phyloP scores from a whole-genome alignment of 2,888 invertebrate species.

The Polyploca ridens region DNA sequence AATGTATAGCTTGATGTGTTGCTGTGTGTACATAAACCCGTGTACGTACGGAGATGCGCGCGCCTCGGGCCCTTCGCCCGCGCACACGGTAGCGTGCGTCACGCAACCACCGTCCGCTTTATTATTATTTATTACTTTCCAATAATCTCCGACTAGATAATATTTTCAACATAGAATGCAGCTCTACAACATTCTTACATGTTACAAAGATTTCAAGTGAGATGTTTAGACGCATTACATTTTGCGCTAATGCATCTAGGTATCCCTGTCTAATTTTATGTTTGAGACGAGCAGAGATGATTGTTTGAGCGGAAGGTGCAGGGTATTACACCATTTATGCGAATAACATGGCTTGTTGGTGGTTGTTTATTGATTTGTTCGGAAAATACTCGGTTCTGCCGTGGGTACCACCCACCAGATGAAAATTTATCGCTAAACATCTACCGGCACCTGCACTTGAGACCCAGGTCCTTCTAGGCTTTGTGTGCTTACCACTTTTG shows the following conservation, averaged over 20 bases:
- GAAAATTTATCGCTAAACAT: no score
- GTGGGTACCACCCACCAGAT: not conserved
- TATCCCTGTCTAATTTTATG: not conserved
- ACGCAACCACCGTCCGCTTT: conserved; percentile 74
- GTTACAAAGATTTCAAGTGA: conserved; percentile 43
- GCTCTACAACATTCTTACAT: conserved; percentile 49
- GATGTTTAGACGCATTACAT: conserved; percentile 32
- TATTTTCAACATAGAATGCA: conserved; percentile 58
- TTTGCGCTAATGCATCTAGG: not conserved
- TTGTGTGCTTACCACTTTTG: no score
- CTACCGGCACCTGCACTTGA: no score
- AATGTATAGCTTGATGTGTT: no score
- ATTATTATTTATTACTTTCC: conserved; percentile 82
- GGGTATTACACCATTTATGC: not conserved
- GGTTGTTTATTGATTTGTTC: not conserved
- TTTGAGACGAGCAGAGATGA: not conserved
- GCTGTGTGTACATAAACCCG: no score
- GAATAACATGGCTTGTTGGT: not conserved
- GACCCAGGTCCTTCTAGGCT: no score
- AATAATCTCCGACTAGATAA: conserved; percentile 71
- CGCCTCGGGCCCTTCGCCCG: conserved; percentile 37
- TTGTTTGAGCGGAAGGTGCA: not conserved
- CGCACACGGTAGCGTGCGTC: conserved; percentile 75
- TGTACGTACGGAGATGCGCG: conserved; percentile 32
- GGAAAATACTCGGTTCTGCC: not conserved